A percentile compares a stretch with the other conserved stretches of the same genome.
These are phyloP conservation scores for Chelmon rostratus DNA, from an alignment of 2,797 vertebrate species.

Conservation along the genomic window DNA sequence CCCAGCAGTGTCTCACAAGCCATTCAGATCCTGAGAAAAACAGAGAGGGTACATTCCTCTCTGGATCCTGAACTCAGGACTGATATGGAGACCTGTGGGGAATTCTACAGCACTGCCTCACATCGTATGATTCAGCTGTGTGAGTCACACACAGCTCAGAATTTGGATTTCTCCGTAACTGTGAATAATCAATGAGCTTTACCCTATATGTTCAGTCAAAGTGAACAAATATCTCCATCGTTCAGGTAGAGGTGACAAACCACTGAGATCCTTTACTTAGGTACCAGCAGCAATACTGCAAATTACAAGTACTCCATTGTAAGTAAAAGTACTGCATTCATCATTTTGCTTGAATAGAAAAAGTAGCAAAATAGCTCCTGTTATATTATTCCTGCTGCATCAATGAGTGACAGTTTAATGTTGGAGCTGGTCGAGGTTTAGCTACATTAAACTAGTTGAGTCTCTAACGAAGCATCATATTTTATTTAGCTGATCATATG, in stretches of 20 bases:
- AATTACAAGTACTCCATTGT: background rate
- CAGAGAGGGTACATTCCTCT: conserved; percentile 58
- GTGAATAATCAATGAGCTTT: conserved; percentile 5
- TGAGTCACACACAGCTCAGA: conserved; percentile 58
- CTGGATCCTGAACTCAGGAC: conserved; percentile 33
- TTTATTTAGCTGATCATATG: background rate
- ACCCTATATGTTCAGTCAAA: conserved; percentile 41
- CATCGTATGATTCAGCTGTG: conserved; percentile 46
- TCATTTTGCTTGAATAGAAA: background rate
- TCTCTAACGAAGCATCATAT: background rate
- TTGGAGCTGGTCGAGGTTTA: rapidly evolving
- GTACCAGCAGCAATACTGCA: background rate
- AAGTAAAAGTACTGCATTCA: background rate
- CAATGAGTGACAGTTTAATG: background rate
- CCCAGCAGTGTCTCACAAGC: conserved; percentile 63
- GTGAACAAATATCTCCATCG: background rate
- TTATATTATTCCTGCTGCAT: background rate
- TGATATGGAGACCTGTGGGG: conserved; percentile 38
- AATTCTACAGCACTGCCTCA: conserved; percentile 37
- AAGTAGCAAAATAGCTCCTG: background rate
- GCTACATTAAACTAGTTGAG: background rate
- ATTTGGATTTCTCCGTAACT: conserved; percentile 1
- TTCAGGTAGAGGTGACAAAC: no score
- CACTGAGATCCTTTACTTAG: background rate
- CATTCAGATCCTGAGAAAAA: conserved; percentile 69